These are phyloP conservation scores for Tortrix viridana DNA, from an alignment of 2,888 invertebrate species.

Conservation along the genomic window DNA sequence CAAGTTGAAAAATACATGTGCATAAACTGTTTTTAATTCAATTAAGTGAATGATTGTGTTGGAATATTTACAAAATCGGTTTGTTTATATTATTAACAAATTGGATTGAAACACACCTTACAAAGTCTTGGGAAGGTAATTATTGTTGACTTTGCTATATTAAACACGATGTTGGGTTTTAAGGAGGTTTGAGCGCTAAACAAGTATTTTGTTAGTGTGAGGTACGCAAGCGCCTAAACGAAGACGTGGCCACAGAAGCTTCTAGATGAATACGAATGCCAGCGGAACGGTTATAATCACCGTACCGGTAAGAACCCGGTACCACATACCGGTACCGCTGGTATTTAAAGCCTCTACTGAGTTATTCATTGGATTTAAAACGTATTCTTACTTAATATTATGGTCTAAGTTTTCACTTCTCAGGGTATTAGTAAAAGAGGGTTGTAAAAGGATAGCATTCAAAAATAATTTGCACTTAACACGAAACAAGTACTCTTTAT, in stretches of 20 bases:
- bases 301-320: not conserved
- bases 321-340: slow-evolving; percentile 10
- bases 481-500: too few relatives aligned
- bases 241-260: slow-evolving; percentile 23
- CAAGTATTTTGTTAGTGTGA: slow-evolving; percentile 43
- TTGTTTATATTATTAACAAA: too few relatives aligned
- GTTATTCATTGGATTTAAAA: slow-evolving; percentile 11
- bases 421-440: too few relatives aligned
- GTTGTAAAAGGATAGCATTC: too few relatives aligned
- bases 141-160: too few relatives aligned
- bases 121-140: not conserved
- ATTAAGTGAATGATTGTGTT: too few relatives aligned
- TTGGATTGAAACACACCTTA: too few relatives aligned
- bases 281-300: slow-evolving; percentile 4
- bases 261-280: slow-evolving; percentile 17
- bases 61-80: too few relatives aligned
- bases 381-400: not conserved
- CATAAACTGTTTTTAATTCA: too few relatives aligned
- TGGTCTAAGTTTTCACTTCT: not conserved
- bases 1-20: too few relatives aligned
- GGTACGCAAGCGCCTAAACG: slow-evolving; percentile 57
- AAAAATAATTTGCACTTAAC: too few relatives aligned
- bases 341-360: slow-evolving; percentile 23
- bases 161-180: slow-evolving; percentile 25
- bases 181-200: slow-evolving; percentile 8